phyloP scores from a whole-genome alignment of 92 coral and sea anemone species.

The Parazoanthus swiftii region DNA sequence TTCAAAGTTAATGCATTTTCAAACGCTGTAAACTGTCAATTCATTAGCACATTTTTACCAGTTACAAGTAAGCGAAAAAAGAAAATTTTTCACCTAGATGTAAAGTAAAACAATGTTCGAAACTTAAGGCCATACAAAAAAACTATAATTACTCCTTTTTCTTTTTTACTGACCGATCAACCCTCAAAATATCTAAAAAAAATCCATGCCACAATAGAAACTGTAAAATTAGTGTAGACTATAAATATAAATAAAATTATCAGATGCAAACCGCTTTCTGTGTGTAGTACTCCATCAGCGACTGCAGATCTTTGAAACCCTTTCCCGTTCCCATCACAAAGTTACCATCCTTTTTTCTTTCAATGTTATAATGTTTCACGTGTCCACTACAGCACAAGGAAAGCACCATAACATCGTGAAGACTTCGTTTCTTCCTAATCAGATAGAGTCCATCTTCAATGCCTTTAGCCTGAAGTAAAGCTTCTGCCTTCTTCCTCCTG shows the following conservation, averaged over 20 bases:
- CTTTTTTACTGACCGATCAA: too few species aligned
- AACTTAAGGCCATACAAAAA: too few species aligned
- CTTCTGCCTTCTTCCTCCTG: constrained; percentile 62
- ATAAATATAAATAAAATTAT: background rate
- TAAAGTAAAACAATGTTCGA: too few species aligned
- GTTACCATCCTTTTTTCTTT: constrained; percentile 19
- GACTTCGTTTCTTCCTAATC: constrained; percentile 51
- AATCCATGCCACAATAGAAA: too few species aligned
- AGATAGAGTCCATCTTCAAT: constrained; percentile 62
- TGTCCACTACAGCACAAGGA: constrained; percentile 52
- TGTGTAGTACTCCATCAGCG: constrained; percentile 59
- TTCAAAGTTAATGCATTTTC: too few species aligned
- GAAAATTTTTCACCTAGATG: too few species aligned
- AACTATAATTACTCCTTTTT: too few species aligned
- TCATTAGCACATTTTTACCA: too few species aligned
- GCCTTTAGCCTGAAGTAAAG: constrained; percentile 46
- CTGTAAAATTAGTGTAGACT: background rate
- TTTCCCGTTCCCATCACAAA: constrained; percentile 40
- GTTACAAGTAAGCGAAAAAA: too few species aligned
- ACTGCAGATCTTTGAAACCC: constrained; percentile 53
- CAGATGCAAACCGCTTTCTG: constrained; percentile 45
- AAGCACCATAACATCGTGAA: constrained; percentile 29
- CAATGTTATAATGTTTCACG: constrained; percentile 53
- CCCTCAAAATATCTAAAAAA: too few species aligned
- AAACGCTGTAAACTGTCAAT: too few species aligned